Base-by-base conservation (phyloP, 2,113 vertebrate genomes). In the Saimiri boliviensis region DNA sequence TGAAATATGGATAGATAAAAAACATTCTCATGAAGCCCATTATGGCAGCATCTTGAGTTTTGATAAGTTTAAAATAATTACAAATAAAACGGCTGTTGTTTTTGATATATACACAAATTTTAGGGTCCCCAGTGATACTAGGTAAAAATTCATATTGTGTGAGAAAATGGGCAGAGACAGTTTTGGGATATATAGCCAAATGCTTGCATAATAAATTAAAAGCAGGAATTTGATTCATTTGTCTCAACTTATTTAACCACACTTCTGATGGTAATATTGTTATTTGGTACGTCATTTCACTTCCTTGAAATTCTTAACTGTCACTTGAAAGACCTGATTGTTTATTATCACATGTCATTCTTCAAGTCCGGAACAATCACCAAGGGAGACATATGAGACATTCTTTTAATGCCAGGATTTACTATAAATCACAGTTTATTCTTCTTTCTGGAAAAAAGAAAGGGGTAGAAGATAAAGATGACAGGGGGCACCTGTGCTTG, bases 271-370 rank as follows among this genome's bases (percentile, higher is more conserved):
- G 54, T 52, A 89, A 85, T 88, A 35, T 88, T 82, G n/a, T 45
- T 94, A 85, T 93, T 92, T 77, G 86, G 87, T 95, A 49, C 0
- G 0, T 82, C 71, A 83, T 93, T 94, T 95, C 52, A 90, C 81
- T 95, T 91, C 60, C 91, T 88, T 92, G 89, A 87, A 86, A 90
- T 97, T 87, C 66, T 86, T 88, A 89, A 82, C 94, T 97, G n/a
- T 86, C 86, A 71, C 30, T 87, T 87, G 87, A 87, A 76, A 97
- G 86, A 93, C 13, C 27, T 54, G 83, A 89, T 45, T 97, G 47
- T 96, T 97, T 97, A 86, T 88, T 84, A 87, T 96, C 71, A 85
- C 56, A 56, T 92, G 76, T 42, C 91, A 90, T 88, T 25, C 40
- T 93, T 85, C 40, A 92, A 82, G 32, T 83, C 66, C 71, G 32